These are phyloP conservation scores for Macrophya annulata DNA, from an alignment of 2,888 invertebrate genomes.

Conservation along the genomic window DNA sequence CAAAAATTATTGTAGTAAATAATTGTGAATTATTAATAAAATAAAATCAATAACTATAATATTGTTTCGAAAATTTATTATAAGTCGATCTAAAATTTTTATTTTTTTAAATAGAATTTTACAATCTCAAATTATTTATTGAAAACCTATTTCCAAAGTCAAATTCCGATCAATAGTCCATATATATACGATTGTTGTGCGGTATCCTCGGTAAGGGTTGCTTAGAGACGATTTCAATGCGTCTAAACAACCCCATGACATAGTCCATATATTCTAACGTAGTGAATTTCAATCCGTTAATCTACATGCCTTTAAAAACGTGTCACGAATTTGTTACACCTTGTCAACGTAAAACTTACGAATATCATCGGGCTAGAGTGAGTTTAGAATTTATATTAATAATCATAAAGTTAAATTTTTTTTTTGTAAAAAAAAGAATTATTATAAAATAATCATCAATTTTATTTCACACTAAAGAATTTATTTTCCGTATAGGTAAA, in stretches of 20 bases:
- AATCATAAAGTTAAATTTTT: no score
- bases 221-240: not conserved
- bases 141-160: not conserved
- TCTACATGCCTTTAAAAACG: not conserved
- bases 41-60: not conserved
- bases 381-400: slow-evolving; percentile 57
- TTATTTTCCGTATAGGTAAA: slow-evolving; percentile 67
- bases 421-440: no score
- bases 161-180: not conserved
- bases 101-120: no score
- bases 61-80: no score
- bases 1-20: not conserved
- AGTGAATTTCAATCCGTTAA: not conserved
- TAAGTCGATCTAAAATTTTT: no score
- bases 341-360: slow-evolving; percentile 70
- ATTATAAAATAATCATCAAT: no score
- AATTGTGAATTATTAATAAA: not conserved
- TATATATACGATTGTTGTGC: not conserved
- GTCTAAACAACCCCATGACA: not conserved
- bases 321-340: slow-evolving; percentile 30
- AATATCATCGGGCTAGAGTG: slow-evolving; percentile 72
- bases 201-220: not conserved
- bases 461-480: no score
- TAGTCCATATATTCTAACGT: not conserved
- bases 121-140: no score